phyloP scores from a whole-genome alignment of 1,140 invertebrate species.

The Leucophenga varia region DNA sequence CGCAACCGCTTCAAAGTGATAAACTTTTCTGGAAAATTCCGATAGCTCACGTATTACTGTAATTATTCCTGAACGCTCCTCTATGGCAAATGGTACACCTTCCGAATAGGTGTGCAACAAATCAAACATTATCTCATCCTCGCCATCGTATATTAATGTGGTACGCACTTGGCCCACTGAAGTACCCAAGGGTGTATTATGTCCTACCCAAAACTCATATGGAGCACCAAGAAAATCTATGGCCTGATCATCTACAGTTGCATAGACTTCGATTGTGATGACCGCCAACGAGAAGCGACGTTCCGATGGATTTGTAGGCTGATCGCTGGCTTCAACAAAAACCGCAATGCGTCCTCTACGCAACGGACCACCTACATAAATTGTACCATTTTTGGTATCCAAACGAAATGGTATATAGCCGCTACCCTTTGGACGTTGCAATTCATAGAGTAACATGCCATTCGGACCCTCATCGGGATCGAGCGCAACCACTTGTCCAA shows the following conservation, averaged over 20 bases:
- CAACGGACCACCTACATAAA: constrained; percentile 70
- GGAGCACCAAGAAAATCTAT: constrained; percentile 86
- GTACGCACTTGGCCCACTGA: constrained; percentile 83
- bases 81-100: constrained; percentile 86
- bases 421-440: constrained; percentile 68
- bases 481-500: constrained; percentile 72
- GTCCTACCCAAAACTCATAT: constrained; percentile 87
- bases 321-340: constrained; percentile 80
- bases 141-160: constrained; percentile 64
- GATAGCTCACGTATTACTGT: constrained; percentile 76
- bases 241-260: constrained; percentile 61
- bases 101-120: constrained; percentile 78
- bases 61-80: constrained; percentile 84
- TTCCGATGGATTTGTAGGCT: constrained; percentile 77
- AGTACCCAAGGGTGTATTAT: constrained; percentile 77
- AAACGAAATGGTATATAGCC: constrained; percentile 70
- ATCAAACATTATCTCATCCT: constrained; percentile 73
- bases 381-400: constrained; percentile 69
- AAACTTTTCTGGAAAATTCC: constrained; percentile 68
- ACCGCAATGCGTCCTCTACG: constrained; percentile 71
- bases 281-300: constrained; percentile 78
- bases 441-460: constrained; percentile 73
- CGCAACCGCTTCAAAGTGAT: constrained; percentile 81
- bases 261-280: constrained; percentile 70
- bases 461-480: constrained; percentile 82